These are phyloP conservation scores for Pagetopsis macropterus DNA, from an alignment of 2,797 vertebrate genomes.

Conservation along the genomic window DNA sequence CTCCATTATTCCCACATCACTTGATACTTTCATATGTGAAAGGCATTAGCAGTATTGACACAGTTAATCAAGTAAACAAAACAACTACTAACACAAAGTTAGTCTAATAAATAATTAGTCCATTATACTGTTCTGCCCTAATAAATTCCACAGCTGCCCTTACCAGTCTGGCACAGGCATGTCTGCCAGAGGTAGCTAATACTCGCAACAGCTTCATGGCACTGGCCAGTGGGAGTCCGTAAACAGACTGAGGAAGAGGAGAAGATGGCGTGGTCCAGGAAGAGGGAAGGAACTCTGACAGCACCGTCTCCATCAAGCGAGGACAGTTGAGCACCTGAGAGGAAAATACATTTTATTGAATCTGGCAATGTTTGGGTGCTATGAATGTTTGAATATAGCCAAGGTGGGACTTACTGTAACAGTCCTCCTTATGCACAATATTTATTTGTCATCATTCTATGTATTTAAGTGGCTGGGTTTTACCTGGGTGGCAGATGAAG, in stretches of 20 bases:
- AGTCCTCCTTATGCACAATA: too few species aligned
- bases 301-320: conserved; percentile 89
- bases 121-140: not conserved
- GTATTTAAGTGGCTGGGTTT: not conserved
- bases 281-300: conserved; percentile 91
- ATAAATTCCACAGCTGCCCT: conserved; percentile 24
- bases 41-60: not conserved
- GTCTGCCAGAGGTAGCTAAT: conserved; percentile 90
- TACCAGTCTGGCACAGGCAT: conserved; percentile 92
- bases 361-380: not conserved
- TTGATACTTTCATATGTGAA: not conserved
- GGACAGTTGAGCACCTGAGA: conserved; percentile 92
- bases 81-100: not conserved
- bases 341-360: conserved; percentile 4
- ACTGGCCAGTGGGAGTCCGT: conserved; percentile 86
- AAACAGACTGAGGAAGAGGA: conserved; percentile 77
- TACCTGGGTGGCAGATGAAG: conserved; percentile 88
- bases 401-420: too few species aligned
- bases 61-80: not conserved
- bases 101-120: not conserved
- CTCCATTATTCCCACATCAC: not conserved
- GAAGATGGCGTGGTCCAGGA: conserved; percentile 83
- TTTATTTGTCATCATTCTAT: too few species aligned
- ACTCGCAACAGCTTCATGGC: conserved; percentile 95
- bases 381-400: too few species aligned